Evolutionary conservation across 1,140 invertebrate genomes (phyloP).

Genomic region (Musca vetustissima): DNA sequence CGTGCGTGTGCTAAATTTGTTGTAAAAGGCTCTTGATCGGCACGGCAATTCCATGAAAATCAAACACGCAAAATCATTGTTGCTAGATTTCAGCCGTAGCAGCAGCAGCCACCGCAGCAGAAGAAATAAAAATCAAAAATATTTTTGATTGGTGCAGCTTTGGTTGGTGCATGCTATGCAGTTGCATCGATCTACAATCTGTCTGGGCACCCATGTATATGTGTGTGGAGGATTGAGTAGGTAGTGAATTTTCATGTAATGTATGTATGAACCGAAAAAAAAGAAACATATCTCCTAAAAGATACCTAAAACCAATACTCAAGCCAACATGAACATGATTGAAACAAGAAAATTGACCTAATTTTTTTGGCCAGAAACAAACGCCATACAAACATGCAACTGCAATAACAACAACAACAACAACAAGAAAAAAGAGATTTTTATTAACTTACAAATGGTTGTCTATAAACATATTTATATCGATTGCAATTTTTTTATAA

Average conservation of each 20-base stretch:
- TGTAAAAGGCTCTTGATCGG: slow-evolving; percentile 2
- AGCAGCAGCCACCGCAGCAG: no score
- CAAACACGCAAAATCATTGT: slow-evolving; percentile 18
- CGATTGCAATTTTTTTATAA: slow-evolving; percentile 9
- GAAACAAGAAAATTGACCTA: slow-evolving; percentile 16
- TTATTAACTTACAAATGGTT: no score
- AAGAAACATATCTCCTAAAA: no score
- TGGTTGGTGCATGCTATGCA: neutral
- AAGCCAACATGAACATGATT: no score
- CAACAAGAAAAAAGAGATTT: no score
- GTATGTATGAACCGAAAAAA: neutral
- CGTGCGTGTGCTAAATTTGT: slow-evolving; percentile 12
- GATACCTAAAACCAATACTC: no score
- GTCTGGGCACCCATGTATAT: neutral
- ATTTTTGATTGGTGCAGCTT: neutral
- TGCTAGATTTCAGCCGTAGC: neutral
- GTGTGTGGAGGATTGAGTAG: neutral
- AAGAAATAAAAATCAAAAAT: no score
- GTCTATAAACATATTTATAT: neutral
- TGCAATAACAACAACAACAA: no score
- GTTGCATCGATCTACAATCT: neutral
- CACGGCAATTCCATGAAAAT: neutral
- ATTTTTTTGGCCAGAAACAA: neutral
- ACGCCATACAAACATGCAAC: no score
- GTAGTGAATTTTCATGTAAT: slow-evolving; percentile 14